These are phyloP conservation scores for Brachypalpus laphriformis DNA, from an alignment of 2,888 invertebrate genomes.

Conservation along the genomic window DNA sequence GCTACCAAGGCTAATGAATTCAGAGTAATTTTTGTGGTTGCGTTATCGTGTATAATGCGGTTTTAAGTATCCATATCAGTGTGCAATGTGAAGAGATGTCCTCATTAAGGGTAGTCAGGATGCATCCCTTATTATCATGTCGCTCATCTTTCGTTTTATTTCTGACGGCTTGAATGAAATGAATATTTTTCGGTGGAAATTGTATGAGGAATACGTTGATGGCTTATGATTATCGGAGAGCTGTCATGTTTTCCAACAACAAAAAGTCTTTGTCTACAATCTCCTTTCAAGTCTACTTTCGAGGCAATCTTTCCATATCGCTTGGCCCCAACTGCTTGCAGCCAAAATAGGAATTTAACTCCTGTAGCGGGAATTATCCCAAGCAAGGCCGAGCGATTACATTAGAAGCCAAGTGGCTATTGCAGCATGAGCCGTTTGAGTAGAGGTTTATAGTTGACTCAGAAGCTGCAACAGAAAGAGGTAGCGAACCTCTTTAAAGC, in stretches of 20 bases:
- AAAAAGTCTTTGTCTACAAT: no score
- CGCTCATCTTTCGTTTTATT: constrained; percentile 29
- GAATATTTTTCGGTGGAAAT: constrained; percentile 11
- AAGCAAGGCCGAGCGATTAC: no score
- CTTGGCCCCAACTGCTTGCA: no score
- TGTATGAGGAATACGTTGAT: not conserved
- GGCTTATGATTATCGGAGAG: not conserved
- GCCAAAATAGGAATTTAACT: no score
- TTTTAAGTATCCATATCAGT: constrained; percentile 21
- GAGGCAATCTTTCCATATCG: no score
- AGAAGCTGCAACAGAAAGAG: no score
- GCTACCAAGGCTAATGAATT: constrained; percentile 43
- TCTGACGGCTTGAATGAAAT: constrained; percentile 49
- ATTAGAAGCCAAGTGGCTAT: no score
- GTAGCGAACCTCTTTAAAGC: no score
- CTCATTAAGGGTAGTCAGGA: constrained; percentile 24
- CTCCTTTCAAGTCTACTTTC: no score
- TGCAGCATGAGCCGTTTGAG: no score
- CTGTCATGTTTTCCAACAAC: not conserved
- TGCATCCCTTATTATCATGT: constrained; percentile 29
- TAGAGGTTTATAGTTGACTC: no score
- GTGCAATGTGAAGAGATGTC: constrained; percentile 32
- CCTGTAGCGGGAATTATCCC: no score
- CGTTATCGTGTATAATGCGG: constrained; percentile 29
- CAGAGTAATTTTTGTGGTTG: constrained; percentile 47